Evolutionary conservation across 2,797 vertebrate genomes (phyloP).

Genomic region (Menidia menidia): DNA sequence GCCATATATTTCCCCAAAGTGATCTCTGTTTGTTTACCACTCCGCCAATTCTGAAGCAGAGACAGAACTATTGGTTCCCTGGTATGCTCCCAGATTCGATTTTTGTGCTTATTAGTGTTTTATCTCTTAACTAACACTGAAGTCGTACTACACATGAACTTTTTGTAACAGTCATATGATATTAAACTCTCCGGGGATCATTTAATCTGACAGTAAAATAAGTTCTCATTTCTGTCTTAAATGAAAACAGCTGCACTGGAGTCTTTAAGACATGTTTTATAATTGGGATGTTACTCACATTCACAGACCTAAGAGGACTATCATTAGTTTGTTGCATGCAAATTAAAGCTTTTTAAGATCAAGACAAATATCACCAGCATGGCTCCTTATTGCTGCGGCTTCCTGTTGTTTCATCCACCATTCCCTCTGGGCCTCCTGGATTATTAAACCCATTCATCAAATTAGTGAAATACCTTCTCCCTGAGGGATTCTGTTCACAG

Average conservation of each 20-base stretch:
- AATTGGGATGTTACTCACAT: constrained; percentile 3
- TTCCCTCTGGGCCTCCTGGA: constrained; percentile 32
- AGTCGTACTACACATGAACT: not conserved
- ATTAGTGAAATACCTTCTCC: constrained; percentile 57
- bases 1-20: constrained; percentile 75
- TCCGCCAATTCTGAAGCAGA: constrained; percentile 34
- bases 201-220: constrained; percentile 8
- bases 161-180: not conserved
- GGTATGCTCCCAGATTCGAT: constrained; percentile 32
- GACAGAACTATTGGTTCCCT: constrained; percentile 46
- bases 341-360: constrained; percentile 44
- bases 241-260: constrained; percentile 2
- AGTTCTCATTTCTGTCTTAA: not conserved
- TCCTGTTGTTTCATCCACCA: constrained; percentile 34
- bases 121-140: not conserved
- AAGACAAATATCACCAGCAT: constrained; percentile 54
- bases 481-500: constrained; percentile 32
- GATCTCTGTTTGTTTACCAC: constrained; percentile 32
- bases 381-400: constrained; percentile 48
- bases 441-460: constrained; percentile 77
- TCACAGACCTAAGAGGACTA: constrained; percentile 7
- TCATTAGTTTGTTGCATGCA: constrained; percentile 12
- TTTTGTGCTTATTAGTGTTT: constrained; percentile 31
- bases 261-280: constrained; percentile 2
- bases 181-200: not conserved